A percentile compares a stretch with the other conserved stretches of the same genome.
These are phyloP conservation scores for Malurus cyaneus DNA, from an alignment of 2,113 vertebrate species.

Conservation along the genomic window DNA sequence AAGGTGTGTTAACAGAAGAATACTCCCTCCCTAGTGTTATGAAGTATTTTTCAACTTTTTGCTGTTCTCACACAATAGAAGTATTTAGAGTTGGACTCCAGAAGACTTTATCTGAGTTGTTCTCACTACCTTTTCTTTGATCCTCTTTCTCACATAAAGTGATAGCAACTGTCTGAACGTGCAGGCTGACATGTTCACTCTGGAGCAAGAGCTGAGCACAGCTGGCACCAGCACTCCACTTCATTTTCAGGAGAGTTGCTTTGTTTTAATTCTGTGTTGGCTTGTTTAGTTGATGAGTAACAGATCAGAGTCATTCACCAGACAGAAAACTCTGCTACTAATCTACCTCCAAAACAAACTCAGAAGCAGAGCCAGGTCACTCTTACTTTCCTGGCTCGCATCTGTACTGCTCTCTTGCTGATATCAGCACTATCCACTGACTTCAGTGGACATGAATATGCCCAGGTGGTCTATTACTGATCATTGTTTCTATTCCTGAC, in stretches of 20 bases:
- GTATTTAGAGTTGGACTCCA: neutral
- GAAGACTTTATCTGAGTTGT: neutral
- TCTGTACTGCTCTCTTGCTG: neutral
- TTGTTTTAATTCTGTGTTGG: neutral
- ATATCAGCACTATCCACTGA: neutral
- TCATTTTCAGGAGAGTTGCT: neutral
- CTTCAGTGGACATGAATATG: neutral
- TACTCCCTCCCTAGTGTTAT: neutral
- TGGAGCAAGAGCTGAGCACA: neutral
- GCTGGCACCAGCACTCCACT: neutral
- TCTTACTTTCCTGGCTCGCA: neutral
- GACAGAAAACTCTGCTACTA: neutral
- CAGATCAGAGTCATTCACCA: neutral
- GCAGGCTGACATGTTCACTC: neutral
- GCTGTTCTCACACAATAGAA: neutral
- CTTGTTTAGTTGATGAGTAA: neutral
- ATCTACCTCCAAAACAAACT: neutral
- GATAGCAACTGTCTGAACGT: neutral
- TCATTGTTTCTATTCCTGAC: neutral
- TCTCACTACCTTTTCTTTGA: neutral
- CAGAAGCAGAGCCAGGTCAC: slow-evolving; percentile 3
- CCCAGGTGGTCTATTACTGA: neutral
- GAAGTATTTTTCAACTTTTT: neutral
- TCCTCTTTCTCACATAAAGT: accelerated
- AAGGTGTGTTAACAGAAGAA: neutral